A percentile compares a stretch with the other conserved stretches of the same genome.
Conservation (phyloP, 2,113 vertebrate species). For the Cricetomys ansorgei region DNA sequence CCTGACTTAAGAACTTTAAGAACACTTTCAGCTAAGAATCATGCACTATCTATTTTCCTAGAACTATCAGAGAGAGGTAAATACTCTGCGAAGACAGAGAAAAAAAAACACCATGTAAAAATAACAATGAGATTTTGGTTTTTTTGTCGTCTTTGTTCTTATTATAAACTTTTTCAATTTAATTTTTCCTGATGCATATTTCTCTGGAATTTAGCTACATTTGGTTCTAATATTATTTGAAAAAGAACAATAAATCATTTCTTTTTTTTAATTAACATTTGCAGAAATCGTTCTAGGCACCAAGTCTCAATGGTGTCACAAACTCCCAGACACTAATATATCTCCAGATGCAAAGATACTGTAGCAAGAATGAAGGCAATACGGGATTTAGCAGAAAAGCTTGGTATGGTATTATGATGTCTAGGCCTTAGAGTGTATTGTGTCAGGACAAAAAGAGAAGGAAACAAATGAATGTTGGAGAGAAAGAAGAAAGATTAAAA, state of each 20-base stretch:
- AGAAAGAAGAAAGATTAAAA: not conserved
- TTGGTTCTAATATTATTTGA: slow-evolving; percentile 40
- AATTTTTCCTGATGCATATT: not conserved
- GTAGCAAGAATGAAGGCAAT: not conserved
- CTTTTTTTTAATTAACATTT: not conserved
- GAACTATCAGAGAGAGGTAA: not conserved
- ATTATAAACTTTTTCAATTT: not conserved
- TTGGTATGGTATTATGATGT: not conserved
- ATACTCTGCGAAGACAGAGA: not conserved
- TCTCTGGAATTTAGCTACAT: not conserved
- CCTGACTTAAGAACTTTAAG: not conserved
- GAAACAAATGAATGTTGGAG: not conserved
- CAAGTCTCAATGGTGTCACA: not conserved
- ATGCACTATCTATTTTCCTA: not conserved
- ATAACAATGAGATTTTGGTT: not conserved
- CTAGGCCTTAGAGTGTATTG: not conserved
- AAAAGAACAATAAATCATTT: not conserved
- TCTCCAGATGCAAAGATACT: not conserved
- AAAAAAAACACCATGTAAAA: not conserved
- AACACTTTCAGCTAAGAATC: not conserved
- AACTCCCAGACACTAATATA: not conserved
- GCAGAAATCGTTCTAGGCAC: not conserved
- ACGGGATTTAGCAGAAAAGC: not conserved
- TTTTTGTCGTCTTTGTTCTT: not conserved
- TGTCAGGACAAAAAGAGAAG: too few species aligned